A percentile compares a stretch with the other conserved stretches of the same genome.
phyloP scores from a whole-genome alignment of 2,888 invertebrate genomes.

The Sminthurides aquaticus region DNA sequence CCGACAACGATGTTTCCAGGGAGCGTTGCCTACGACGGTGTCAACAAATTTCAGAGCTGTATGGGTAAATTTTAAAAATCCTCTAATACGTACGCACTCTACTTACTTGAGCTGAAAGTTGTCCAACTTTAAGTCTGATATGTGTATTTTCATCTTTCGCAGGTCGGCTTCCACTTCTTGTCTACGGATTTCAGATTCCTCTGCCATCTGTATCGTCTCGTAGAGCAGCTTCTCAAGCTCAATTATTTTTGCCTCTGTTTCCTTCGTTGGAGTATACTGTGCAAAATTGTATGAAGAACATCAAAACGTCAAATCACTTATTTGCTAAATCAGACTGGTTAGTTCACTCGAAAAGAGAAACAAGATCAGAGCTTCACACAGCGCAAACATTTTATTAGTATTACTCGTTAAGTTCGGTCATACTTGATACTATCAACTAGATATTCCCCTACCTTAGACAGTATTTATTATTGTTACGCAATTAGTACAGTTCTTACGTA shows the following conservation, averaged over 20 bases:
- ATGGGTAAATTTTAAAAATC: background rate
- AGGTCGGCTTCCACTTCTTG: conserved; percentile 8
- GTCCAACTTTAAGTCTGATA: conserved; percentile 11
- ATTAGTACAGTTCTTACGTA: background rate
- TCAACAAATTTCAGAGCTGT: background rate
- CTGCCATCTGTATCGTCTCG: conserved; percentile 20
- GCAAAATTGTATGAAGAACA: no score
- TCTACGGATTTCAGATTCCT: conserved; percentile 13
- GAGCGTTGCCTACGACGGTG: conserved; percentile 25
- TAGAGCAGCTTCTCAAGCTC: conserved; percentile 18
- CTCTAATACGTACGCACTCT: background rate
- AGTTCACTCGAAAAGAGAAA: no score
- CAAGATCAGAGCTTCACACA: background rate
- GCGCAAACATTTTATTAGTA: background rate
- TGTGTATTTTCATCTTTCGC: background rate
- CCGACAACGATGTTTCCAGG: conserved; percentile 25
- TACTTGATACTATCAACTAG: background rate
- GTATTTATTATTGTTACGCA: conserved; percentile 1
- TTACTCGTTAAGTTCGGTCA: background rate
- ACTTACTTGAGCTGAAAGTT: conserved; percentile 19
- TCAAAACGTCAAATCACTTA: no score
- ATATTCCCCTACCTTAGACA: background rate
- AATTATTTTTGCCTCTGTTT: background rate
- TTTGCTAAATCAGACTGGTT: no score
- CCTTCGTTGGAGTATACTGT: background rate